Conservation (phyloP, 2,797 vertebrate species). For the Hirundo rustica region DNA sequence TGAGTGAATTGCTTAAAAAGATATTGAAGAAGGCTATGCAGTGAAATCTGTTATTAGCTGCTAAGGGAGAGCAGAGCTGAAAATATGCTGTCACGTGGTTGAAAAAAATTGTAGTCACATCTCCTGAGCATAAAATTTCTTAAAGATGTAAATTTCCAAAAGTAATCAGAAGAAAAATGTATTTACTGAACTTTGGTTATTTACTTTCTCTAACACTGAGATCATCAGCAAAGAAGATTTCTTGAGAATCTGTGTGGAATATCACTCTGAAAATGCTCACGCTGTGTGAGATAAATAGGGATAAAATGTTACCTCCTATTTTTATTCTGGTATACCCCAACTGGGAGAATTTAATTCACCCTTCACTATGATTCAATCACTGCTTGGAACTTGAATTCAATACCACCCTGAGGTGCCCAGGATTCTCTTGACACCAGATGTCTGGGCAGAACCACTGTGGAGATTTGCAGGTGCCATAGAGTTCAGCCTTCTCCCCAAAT, state of each 20-base stretch:
- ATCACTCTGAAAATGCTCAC: background rate
- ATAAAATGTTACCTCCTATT: background rate
- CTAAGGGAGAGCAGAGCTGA: background rate
- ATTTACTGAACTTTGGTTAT: background rate
- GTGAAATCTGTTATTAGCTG: background rate
- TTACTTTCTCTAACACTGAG: background rate
- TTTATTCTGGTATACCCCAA: background rate
- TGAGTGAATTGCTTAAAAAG: background rate
- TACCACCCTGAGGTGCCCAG: background rate
- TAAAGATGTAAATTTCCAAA: background rate
- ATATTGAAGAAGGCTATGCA: background rate
- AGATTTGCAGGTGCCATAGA: background rate
- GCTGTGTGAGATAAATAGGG: background rate
- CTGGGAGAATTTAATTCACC: background rate
- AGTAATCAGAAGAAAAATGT: background rate
- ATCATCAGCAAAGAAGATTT: background rate
- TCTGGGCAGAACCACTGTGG: background rate
- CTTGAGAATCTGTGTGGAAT: background rate
- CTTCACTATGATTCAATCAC: accelerated
- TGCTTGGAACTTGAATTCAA: background rate
- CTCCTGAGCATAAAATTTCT: background rate
- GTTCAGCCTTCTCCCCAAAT: background rate
- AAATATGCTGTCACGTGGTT: background rate
- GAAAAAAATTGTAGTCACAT: background rate
- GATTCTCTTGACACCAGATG: background rate